phyloP scores from a whole-genome alignment of 2,797 vertebrate genomes.

The Enteromius thamalakanensis region DNA sequence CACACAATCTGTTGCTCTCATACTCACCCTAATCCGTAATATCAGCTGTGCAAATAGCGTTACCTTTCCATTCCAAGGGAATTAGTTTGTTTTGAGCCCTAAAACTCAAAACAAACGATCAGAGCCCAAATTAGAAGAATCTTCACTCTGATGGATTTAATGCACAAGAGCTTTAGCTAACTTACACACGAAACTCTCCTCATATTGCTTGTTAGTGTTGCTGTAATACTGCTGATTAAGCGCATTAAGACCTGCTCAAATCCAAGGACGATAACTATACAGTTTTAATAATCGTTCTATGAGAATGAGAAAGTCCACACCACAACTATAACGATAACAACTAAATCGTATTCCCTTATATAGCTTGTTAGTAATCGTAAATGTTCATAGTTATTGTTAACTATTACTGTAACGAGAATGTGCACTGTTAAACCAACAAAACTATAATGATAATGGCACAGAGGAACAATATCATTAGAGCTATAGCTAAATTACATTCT shows the following conservation, averaged over 20 bases:
- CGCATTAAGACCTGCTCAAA: background rate
- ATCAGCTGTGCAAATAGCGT: conserved; percentile 72
- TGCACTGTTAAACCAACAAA: background rate
- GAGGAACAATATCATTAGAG: background rate
- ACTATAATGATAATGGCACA: background rate
- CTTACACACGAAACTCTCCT: background rate
- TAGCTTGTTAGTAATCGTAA: background rate
- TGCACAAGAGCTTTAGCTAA: background rate
- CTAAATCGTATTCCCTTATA: background rate
- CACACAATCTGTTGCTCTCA: conserved; percentile 65
- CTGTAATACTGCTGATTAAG: conserved; percentile 19
- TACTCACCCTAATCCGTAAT: conserved; percentile 61
- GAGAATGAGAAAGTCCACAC: background rate
- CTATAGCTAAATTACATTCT: background rate
- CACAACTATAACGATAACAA: background rate
- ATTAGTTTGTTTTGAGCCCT: conserved; percentile 59
- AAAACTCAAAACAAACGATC: conserved; percentile 59
- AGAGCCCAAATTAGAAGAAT: conserved; percentile 51
- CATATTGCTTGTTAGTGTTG: conserved; percentile 1
- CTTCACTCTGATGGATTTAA: conserved; percentile 31
- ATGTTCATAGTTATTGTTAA: background rate
- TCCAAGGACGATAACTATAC: background rate
- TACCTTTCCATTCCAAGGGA: conserved; percentile 62
- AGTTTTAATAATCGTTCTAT: background rate
- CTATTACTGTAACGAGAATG: background rate